Percentiles rank a stretch among this genome's conserved stretches.
Evolutionary conservation across 2,113 vertebrate genomes (phyloP).

Genomic region (Oreotrochilus melanogaster): DNA sequence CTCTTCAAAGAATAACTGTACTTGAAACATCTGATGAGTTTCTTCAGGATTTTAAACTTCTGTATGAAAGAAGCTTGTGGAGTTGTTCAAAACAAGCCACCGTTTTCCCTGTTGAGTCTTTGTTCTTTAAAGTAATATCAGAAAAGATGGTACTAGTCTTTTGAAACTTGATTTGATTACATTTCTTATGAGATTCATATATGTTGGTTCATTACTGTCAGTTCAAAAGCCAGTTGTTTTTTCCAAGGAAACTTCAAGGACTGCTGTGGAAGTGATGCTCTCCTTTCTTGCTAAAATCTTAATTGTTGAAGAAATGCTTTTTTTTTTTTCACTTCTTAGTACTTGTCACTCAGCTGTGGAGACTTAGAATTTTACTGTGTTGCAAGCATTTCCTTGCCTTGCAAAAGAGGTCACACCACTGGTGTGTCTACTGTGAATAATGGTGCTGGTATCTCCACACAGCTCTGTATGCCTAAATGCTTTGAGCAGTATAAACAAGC

Average conservation of each 20-base stretch:
- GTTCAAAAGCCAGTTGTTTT: neutral
- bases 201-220: neutral
- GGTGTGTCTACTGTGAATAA: neutral
- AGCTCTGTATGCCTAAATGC: neutral
- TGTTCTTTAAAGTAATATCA: neutral
- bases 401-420: neutral
- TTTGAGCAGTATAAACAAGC: constrained; percentile 5
- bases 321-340: neutral
- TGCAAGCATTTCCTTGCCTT: neutral
- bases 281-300: neutral
- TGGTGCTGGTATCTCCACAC: neutral
- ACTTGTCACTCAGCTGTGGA: neutral
- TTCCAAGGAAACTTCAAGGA: neutral
- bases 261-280: neutral
- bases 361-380: neutral
- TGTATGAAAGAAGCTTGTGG: neutral
- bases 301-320: neutral
- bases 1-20: neutral
- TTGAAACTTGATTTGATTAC: neutral
- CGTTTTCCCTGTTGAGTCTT: neutral
- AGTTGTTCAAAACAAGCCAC: neutral
- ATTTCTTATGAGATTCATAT: neutral
- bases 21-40: neutral
- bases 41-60: neutral
- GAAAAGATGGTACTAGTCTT: neutral